Base-by-base conservation (phyloP, 2,888 invertebrate genomes). In the Nomada fabriciana region DNA sequence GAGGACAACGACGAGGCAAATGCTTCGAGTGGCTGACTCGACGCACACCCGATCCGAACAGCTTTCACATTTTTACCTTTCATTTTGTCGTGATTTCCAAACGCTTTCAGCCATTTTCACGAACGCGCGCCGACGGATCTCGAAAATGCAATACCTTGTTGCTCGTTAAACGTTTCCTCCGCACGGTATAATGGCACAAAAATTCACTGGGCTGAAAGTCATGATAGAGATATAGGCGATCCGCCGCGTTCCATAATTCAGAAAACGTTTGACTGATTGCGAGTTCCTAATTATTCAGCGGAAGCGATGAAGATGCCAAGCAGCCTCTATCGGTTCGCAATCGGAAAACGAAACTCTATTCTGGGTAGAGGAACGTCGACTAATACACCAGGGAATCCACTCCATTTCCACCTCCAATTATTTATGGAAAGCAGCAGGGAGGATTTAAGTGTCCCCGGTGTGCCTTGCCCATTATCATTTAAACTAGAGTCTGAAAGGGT, bases 401-500 rank as follows among this genome's bases (percentile, higher is more conserved):
- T 86, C 81, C 84, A 80, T 83, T 86, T 87, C 87, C 72, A 80
- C 68, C 76, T 74, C 70, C 87, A 87, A 87, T 87, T 87, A 87
- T 87, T 87, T 87, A 87, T 87, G 88, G 87, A 87, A 86, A 87
- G 84, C 84, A 83, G 86, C 76, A 67, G 77, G 85, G 76, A 82
- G 86, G 84, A 87, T 88, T 87, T 86, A 87, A 86, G 80, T 80
- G 85, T 87, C 87, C 86, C 84, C 63, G 65, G 83, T 80, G 88
- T 82, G 76, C 82, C 72, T 72, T 53, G 64, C 60, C 82, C 84
- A 86, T 88, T 88, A 88, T 89, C 89, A 89, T 89, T 88, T 86
- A 84, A 88, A 89, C 86, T 83, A 74, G 77, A 86, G 55, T 76
- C 82, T 83, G 83, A 80, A 79, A 75, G 83, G 84, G 65, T 70